A percentile compares a stretch with the other conserved stretches of the same genome.
Evolutionary conservation across 1,140 invertebrate genomes (phyloP).

Genomic region (Eriocheir sinensis): DNA sequence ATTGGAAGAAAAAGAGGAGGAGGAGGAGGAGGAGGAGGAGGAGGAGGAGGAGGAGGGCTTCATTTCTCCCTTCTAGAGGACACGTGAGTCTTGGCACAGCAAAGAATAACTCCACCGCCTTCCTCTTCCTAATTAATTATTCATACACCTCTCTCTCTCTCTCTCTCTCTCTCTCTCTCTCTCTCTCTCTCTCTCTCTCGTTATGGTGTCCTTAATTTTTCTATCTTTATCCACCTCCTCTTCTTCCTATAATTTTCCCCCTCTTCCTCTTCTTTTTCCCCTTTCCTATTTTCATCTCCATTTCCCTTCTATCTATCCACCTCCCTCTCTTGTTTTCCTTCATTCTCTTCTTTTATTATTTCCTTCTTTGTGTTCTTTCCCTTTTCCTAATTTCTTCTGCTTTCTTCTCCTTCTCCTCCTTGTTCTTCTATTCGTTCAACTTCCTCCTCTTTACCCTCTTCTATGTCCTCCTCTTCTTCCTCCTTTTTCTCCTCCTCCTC

Average conservation of each 20-base stretch:
- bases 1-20: slow-evolving; percentile 5
- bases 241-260: too few relatives aligned
- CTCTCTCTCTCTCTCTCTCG: background rate
- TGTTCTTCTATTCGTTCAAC: too few relatives aligned
- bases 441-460: too few relatives aligned
- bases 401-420: too few relatives aligned
- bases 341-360: background rate
- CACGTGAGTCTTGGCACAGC: background rate
- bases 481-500: too few relatives aligned
- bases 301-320: background rate
- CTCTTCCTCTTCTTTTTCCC: background rate
- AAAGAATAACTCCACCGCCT: background rate
- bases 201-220: background rate
- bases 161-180: background rate
- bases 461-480: too few relatives aligned
- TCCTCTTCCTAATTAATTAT: background rate
- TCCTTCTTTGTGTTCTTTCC: background rate
- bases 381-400: too few relatives aligned
- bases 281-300: too few relatives aligned
- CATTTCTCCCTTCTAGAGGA: background rate
- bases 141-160: too few relatives aligned
- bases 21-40: background rate
- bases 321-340: background rate
- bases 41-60: background rate
- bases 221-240: background rate